Evolutionary conservation across 1,140 invertebrate species (phyloP), one percentile per base, ranked within the genome.

Genomic region (Babylonia areolata): DNA sequence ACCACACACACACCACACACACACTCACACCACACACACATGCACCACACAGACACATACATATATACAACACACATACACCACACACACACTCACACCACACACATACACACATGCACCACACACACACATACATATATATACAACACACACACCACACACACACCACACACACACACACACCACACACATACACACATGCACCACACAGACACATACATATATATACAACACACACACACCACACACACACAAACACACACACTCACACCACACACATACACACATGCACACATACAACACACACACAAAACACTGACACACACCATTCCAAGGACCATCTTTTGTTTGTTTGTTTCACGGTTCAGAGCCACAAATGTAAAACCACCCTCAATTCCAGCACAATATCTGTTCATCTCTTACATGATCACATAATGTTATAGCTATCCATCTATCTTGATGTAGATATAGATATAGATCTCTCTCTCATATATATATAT

Each of bases 201-300:
- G 1, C 20, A 23, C 58, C n/a, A 12, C 71, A 31, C 31, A 73
- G 3, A 73, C 71, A 73, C 31, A 73, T 31, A 73, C 71, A 12
- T 17, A 73, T 31, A 73, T 3, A 73, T 5, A 73, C 31, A 6
- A 73, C 71, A 35, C 71, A 73, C 71, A 33, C 71, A 73, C 71
- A 73, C 71, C n/a, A n/a, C n/a, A n/a, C n/a, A 73, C n/a, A 73
- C 71, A 31, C n/a, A 73, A 23, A 73, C 71, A 73, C 71, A 73
- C 71, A 73, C 71, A 73, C 31, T 6, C 28, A 73, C 71, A 35
- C 11, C 35, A 31, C 31, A 73, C 33, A 35, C 2, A 5, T 9
- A 31, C 11, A 73, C 5, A 64, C 58, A 64, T 11, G n/a, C n/a
- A 64, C 23, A 64, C 23, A 3, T 28, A 20, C 5, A 3, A 64